Conservation (phyloP, 2,113 vertebrate genomes). For the Leucoraja erinaceus region DNA sequence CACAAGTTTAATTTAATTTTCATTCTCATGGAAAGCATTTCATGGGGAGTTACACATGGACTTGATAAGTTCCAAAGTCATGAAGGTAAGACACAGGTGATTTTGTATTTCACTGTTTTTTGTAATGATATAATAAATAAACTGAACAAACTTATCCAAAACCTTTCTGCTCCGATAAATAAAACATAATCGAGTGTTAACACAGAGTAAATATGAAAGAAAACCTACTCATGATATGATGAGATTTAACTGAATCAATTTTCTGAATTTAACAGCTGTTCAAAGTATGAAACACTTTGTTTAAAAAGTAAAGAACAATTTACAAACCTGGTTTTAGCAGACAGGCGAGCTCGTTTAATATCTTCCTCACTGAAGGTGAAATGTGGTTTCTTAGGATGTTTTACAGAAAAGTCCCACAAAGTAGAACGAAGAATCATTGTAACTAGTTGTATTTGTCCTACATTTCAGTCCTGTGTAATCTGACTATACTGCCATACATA, state of each 20-base stretch:
- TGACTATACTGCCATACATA: background rate
- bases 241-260: background rate
- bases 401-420: conserved; percentile 49
- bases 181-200: background rate
- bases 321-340: conserved; percentile 58
- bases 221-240: background rate
- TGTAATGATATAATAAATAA: background rate
- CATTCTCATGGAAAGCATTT: background rate
- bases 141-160: background rate
- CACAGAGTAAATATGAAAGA: background rate
- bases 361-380: conserved; percentile 73
- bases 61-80: background rate
- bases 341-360: conserved; percentile 55
- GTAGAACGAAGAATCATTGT: conserved; percentile 65
- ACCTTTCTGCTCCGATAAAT: background rate
- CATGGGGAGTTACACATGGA: too few species aligned
- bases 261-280: background rate
- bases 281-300: background rate
- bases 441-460: conserved; percentile 23
- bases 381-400: conserved; percentile 56
- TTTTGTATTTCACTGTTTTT: background rate
- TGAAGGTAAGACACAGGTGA: background rate
- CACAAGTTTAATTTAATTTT: background rate
- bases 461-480: conserved; percentile 18
- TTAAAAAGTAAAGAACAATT: background rate